phyloP scores from a whole-genome alignment of 2,888 invertebrate species.

The Noctua comes region DNA sequence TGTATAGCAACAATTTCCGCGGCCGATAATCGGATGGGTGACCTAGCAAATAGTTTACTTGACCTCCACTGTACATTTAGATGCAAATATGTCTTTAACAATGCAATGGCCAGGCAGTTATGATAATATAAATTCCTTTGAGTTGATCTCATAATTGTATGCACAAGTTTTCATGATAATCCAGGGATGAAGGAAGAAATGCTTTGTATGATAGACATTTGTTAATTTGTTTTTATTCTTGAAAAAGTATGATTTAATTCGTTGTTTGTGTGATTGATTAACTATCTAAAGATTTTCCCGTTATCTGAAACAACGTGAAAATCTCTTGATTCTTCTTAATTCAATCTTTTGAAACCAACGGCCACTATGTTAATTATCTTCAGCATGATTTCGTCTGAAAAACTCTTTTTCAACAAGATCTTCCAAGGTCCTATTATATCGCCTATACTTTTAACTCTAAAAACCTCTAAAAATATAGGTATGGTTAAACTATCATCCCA shows the following conservation, averaged over 20 bases:
- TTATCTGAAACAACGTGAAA: not conserved
- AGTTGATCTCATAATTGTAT: constrained; percentile 63
- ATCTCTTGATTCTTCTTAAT: not conserved
- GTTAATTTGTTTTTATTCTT: not conserved
- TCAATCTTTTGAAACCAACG: not conserved
- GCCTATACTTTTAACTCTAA: not conserved
- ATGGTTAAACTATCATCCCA: not conserved
- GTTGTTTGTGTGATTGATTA: not conserved
- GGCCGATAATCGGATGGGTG: constrained; percentile 36
- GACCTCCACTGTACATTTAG: constrained; percentile 58
- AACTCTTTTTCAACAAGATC: too few relatives aligned
- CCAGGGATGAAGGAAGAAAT: not conserved
- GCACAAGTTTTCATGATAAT: constrained; percentile 44
- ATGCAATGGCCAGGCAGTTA: constrained; percentile 59
- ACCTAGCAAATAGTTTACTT: constrained; percentile 59
- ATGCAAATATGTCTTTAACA: constrained; percentile 65
- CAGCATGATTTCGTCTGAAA: not conserved
- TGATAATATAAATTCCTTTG: constrained; percentile 59
- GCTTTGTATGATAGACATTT: not conserved
- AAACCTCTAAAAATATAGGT: not conserved
- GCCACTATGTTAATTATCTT: not conserved
- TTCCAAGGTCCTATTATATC: not conserved
- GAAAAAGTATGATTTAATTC: not conserved
- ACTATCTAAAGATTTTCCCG: not conserved
- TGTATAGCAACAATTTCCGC: constrained; percentile 7